Evolutionary conservation across 1,140 invertebrate genomes (phyloP).

Genomic region (Trypoxylus dichotomus): DNA sequence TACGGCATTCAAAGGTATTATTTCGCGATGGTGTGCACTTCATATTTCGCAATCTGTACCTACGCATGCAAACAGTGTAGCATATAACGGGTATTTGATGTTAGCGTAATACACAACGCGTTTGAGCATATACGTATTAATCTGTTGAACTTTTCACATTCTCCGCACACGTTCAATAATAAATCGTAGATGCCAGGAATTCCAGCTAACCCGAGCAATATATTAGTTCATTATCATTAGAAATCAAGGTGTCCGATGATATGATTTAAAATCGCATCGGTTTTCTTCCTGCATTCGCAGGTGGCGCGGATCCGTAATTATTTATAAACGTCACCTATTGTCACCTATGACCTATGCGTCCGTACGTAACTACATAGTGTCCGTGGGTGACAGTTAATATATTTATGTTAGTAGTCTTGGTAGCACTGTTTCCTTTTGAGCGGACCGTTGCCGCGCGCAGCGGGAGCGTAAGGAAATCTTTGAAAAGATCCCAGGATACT

Average conservation of each 20-base stretch:
- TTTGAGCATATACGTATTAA: constrained; percentile 11
- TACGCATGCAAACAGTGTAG: no score
- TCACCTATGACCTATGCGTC: constrained; percentile 11
- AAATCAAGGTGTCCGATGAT: constrained; percentile 23
- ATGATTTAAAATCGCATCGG: constrained; percentile 24
- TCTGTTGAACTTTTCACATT: constrained; percentile 18
- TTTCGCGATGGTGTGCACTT: no score
- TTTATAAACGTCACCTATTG: constrained; percentile 22
- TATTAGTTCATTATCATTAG: constrained; percentile 23
- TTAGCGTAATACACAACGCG: no score
- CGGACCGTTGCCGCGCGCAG: neutral
- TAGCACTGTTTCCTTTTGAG: constrained; percentile 15
- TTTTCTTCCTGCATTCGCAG: constrained; percentile 18
- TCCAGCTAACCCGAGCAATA: constrained; percentile 8
- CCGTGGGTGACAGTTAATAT: neutral
- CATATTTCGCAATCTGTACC: no score
- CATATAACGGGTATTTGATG: no score
- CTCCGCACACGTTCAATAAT: neutral
- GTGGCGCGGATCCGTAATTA: neutral
- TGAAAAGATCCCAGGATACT: neutral
- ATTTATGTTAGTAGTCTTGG: constrained; percentile 4
- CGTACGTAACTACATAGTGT: neutral
- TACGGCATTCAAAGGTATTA: no score
- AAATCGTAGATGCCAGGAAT: constrained; percentile 11
- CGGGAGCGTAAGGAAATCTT: neutral